These are phyloP conservation scores for Dermolepida albohirtum DNA, from an alignment of 2,888 invertebrate species.

Conservation along the genomic window DNA sequence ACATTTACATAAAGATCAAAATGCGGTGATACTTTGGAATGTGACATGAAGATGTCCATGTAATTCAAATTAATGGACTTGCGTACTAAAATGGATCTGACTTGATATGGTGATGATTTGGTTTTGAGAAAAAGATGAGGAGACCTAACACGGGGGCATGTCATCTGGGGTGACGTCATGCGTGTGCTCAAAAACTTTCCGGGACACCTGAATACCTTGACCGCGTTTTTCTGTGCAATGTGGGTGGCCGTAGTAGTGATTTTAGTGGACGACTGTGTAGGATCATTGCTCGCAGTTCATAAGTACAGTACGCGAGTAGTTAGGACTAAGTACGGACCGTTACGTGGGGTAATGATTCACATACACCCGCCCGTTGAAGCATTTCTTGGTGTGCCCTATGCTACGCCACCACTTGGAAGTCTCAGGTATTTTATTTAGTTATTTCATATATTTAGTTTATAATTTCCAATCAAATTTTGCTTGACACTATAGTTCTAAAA, in stretches of 20 bases:
- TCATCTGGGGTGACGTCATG: slow-evolving; percentile 62
- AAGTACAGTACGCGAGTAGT: slow-evolving; percentile 87
- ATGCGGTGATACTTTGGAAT: slow-evolving; percentile 31
- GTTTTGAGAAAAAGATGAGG: slow-evolving; percentile 19
- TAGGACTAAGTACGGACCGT: slow-evolving; percentile 88
- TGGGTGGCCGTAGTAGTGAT: slow-evolving; percentile 70
- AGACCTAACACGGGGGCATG: slow-evolving; percentile 44
- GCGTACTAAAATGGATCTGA: slow-evolving; percentile 15
- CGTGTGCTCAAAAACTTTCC: slow-evolving; percentile 58
- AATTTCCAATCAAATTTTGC: no score
- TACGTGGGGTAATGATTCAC: slow-evolving; percentile 87
- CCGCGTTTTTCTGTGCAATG: slow-evolving; percentile 59
- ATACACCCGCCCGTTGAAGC: slow-evolving; percentile 88
- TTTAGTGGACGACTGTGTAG: slow-evolving; percentile 68
- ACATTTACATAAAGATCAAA: slow-evolving; percentile 2
- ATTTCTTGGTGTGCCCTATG: slow-evolving; percentile 94
- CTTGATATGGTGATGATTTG: slow-evolving; percentile 10
- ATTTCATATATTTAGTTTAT: no score
- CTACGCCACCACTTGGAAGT: slow-evolving; percentile 89
- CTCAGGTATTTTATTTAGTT: slow-evolving; percentile 72
- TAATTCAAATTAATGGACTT: slow-evolving; percentile 6
- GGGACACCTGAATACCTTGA: slow-evolving; percentile 59
- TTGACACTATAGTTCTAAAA: no score
- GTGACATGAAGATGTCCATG: neutral
- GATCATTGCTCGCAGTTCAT: slow-evolving; percentile 71